Conservation (phyloP, 2,888 invertebrate genomes). For the Podabrus alpinus region DNA sequence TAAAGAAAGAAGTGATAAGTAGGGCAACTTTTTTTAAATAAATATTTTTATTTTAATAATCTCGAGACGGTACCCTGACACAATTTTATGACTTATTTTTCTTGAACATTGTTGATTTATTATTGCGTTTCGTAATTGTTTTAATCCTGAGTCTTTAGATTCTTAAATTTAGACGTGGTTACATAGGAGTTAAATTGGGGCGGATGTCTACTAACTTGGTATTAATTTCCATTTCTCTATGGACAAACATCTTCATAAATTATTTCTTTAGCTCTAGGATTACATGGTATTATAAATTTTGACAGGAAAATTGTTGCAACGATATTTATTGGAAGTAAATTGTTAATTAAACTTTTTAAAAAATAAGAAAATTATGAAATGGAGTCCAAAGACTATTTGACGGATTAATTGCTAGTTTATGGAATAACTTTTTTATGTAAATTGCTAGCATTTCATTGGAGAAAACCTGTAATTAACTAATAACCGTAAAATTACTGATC, state of each 20-base stretch:
- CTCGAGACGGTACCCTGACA: neutral
- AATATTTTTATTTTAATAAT: neutral
- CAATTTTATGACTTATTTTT: neutral
- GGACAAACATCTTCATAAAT: neutral
- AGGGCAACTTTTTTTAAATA: neutral
- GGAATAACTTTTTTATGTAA: neutral
- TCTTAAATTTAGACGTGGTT: neutral
- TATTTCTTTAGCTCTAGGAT: neutral
- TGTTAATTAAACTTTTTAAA: neutral
- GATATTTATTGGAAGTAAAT: neutral
- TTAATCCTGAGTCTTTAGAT: neutral
- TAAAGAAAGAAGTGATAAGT: neutral
- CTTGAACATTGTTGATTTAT: neutral
- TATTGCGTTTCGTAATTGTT: neutral
- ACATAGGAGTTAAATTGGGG: neutral
- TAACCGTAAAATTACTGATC: neutral
- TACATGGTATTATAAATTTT: neutral
- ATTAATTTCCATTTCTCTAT: neutral
- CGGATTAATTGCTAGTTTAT: neutral
- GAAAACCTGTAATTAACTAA: neutral
- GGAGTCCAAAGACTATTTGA: neutral
- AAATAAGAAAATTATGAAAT: neutral
- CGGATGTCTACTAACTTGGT: neutral
- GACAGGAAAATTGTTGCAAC: neutral
- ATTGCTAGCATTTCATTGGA: neutral